Conservation (phyloP, 1,140 invertebrate species). For the Drosophila equinoxialis region DNA sequence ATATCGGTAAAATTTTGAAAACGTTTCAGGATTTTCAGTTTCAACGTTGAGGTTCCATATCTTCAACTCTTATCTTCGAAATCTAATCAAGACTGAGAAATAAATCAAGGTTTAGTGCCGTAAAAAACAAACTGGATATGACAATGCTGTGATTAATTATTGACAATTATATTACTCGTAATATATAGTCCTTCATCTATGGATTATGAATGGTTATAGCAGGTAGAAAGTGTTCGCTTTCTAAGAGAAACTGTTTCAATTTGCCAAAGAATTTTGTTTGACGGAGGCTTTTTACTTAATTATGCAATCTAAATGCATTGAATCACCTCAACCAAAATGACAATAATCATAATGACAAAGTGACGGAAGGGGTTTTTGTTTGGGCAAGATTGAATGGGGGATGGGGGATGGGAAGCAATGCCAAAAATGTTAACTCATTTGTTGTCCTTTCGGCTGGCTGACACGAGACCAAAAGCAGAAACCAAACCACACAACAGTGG, state of each 20-base stretch:
- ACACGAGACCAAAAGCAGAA: neutral
- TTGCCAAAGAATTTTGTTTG: constrained; percentile 21
- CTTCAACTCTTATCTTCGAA: too few species aligned
- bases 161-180: too few species aligned
- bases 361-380: constrained; percentile 1
- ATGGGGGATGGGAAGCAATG: neutral
- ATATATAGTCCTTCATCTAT: too few species aligned
- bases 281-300: constrained; percentile 64
- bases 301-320: constrained; percentile 80
- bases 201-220: too few species aligned
- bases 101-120: too few species aligned
- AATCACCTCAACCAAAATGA: constrained; percentile 77
- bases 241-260: neutral
- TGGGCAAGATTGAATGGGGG: neutral
- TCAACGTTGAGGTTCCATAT: too few species aligned
- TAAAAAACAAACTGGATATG: too few species aligned
- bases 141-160: too few species aligned
- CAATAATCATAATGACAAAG: constrained; percentile 76
- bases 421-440: constrained; percentile 79
- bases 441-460: constrained; percentile 64
- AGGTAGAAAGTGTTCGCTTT: too few species aligned
- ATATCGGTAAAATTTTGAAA: too few species aligned
- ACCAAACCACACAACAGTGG: constrained; percentile 53
- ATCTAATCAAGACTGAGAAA: too few species aligned
- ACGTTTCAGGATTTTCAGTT: too few species aligned